Percentiles rank a stretch among this genome's conserved stretches.
Evolutionary conservation across 92 coral and sea anemone genomes (phyloP).

Genomic region (Palythoa heliodiscus): DNA sequence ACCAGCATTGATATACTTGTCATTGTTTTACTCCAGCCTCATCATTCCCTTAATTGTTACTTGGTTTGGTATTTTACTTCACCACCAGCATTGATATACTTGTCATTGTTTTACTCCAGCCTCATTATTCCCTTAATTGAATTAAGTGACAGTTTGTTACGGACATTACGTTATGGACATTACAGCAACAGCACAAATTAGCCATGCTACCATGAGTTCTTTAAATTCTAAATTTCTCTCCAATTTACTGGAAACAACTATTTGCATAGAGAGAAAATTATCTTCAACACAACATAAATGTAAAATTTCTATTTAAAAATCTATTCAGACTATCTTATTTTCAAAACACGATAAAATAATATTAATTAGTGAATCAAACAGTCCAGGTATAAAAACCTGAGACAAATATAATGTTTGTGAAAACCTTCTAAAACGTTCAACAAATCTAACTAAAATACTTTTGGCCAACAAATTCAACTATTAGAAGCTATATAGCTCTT

Average conservation of each 20-base stretch:
- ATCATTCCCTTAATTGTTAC: constrained; percentile 21
- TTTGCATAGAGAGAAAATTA: not conserved
- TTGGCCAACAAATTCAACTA: not conserved
- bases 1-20: constrained; percentile 11
- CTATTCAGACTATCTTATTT: too few species aligned
- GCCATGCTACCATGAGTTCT: constrained; percentile 1
- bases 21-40: constrained; percentile 20
- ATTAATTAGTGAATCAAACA: not conserved
- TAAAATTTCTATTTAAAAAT: too few species aligned
- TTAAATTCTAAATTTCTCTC: constrained; percentile 19
- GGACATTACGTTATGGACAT: constrained; percentile 30
- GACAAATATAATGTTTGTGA: constrained; percentile 17
- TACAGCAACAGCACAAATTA: not conserved
- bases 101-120: constrained; percentile 7
- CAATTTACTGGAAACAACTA: constrained; percentile 11
- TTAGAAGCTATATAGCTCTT: not conserved
- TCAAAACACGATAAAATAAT: too few species aligned
- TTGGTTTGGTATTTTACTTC: constrained; percentile 6
- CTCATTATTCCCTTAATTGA: constrained; percentile 10
- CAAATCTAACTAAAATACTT: not conserved
- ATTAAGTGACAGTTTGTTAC: not conserved
- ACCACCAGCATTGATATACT: constrained; percentile 22
- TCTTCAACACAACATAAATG: constrained; percentile 15
- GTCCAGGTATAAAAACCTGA: constrained; percentile 6
- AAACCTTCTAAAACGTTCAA: not conserved